These are phyloP conservation scores for Falco cherrug DNA, from an alignment of 2,797 vertebrate species.

Conservation along the genomic window DNA sequence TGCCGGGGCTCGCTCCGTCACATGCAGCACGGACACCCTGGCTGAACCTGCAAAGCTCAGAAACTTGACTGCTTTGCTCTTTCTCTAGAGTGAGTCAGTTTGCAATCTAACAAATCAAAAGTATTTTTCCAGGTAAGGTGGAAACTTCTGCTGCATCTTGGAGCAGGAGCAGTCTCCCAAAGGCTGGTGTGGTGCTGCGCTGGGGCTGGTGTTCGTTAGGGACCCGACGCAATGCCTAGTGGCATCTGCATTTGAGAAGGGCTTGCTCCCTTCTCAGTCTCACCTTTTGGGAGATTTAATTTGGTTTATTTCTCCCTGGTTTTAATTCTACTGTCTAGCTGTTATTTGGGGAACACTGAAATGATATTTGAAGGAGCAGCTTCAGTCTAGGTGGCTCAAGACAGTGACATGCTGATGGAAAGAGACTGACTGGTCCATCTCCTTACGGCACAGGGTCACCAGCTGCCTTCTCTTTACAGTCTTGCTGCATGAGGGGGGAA, in stretches of 20 bases:
- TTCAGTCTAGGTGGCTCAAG: neutral
- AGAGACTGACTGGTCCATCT: neutral
- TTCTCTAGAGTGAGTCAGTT: neutral
- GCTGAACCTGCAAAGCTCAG: neutral
- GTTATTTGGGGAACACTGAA: neutral
- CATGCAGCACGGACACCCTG: accelerated
- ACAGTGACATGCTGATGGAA: neutral
- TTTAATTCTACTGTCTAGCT: neutral
- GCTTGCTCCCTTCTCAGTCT: neutral
- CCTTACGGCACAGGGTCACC: neutral
- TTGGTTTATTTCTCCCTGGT: neutral
- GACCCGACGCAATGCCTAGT: neutral
- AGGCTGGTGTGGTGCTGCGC: neutral
- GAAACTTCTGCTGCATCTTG: neutral
- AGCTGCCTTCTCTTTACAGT: neutral
- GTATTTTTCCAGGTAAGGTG: neutral
- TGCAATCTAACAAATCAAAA: neutral
- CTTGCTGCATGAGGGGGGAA: neutral
- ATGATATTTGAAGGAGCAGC: neutral
- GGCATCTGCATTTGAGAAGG: neutral
- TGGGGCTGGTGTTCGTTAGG: neutral
- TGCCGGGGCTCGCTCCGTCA: accelerated
- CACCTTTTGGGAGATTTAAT: neutral
- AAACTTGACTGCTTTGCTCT: neutral
- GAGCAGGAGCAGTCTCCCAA: neutral